These are phyloP conservation scores for Psix sp. DNA, from an alignment of 1,140 invertebrate species.

Conservation along the genomic window DNA sequence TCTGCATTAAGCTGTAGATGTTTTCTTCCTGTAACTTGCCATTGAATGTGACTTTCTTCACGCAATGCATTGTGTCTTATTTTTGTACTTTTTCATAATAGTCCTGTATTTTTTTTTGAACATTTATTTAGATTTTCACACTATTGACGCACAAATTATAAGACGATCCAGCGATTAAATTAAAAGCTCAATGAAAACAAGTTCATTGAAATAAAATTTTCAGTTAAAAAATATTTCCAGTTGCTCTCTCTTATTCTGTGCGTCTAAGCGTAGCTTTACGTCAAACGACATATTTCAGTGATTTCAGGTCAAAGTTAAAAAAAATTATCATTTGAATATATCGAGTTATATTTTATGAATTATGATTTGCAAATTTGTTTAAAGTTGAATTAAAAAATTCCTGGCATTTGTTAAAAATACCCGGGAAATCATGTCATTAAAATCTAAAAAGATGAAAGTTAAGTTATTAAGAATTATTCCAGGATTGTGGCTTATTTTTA, in stretches of 20 bases:
- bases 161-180: conserved; percentile 4
- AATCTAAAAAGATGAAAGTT: too few species aligned
- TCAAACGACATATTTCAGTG: conserved; percentile 9
- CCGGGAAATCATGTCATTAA: too few species aligned
- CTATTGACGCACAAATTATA: conserved; percentile 21
- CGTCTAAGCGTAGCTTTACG: conserved; percentile 33
- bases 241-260: conserved; percentile 50
- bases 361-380: too few species aligned
- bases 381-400: too few species aligned
- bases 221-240: not conserved
- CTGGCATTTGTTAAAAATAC: too few species aligned
- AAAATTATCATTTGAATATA: too few species aligned
- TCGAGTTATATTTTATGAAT: too few species aligned
- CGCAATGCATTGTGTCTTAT: conserved; percentile 30
- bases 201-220: not conserved
- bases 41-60: conserved; percentile 33
- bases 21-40: conserved; percentile 33
- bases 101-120: not conserved
- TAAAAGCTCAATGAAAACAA: not conserved
- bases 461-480: too few species aligned
- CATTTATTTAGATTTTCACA: not conserved
- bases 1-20: conserved; percentile 38
- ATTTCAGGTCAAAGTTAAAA: conserved; percentile 28
- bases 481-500: conserved; percentile 78
- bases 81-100: conserved; percentile 7